Base-by-base conservation (phyloP, 2,113 vertebrate species). In the Onychostoma macrolepis region DNA sequence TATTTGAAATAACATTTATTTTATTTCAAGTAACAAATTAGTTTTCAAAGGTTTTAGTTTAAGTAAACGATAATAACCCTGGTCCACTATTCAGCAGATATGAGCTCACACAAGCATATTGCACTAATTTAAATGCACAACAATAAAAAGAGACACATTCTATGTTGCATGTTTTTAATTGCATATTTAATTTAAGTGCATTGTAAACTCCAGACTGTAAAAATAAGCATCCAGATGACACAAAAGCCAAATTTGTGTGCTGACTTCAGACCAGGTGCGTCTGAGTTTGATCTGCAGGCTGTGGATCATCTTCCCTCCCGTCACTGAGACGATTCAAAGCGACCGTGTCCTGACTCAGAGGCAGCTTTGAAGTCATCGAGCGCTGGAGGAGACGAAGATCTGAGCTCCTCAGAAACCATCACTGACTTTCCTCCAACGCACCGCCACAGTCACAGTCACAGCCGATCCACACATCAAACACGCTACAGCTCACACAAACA, bases 301-400 rank as follows among this genome's bases (percentile, higher is more conserved):
- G 69, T 30, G 65, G 72, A 75, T 11, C 45, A 33, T 56, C 48
- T 53, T 12, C 5, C 48, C 77, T 79, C 26, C 10, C 5, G 19
- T 53, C 77, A 58, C 33, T 4, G 78, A 61, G 78, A 61, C 12
- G 12, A 80, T 36, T 61, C 33, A 56, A 80, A 80, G 30, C 21
- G 45, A 61, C 21, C n/a, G 78, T n/a, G 78, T 8, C 78, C 78
- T 58, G 21, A 80, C 17, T 58, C 30, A 38, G 50, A 56, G 0
- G 33, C 21, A n/a, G 33, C 78, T 80, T 61, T 80, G 77, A 80
- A 80, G 50, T 38, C 77, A 80, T 4, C 10, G 33, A 72, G 8
- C 69, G 1, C 33, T 72, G 69, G 69, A 72, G 69, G 36, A 17
- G 67, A 77, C 76, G 6, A 21, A 50, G 77, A 80, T 80, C 77